Base-by-base conservation (phyloP, 92 coral and sea anemone species). In the Heteractis magnifica region DNA sequence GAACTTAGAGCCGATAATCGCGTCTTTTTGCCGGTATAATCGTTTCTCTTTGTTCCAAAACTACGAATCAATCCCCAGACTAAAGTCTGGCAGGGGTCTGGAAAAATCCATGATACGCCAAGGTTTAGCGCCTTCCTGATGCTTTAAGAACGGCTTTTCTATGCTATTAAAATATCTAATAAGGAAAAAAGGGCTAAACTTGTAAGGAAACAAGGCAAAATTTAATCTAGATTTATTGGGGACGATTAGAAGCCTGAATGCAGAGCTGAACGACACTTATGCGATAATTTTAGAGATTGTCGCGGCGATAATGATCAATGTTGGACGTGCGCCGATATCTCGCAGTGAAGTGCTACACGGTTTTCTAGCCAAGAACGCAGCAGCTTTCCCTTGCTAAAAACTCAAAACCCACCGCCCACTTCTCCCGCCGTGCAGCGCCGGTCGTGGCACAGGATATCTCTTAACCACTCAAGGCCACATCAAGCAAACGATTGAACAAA, bases 271-370 rank as follows among this genome's bases (percentile, higher is more conserved):
- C 14, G 49, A 68, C 73, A 15, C 8, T 62, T 1, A 1, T 62
- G 5, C 14, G 44, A 68, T 20, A 10, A 20, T 68, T 68, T 20
- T 5, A 20, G 19, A n/a, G 3, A 21, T 68, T 68, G 21, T 21
- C 49, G 19, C 8, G 73, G 4, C 14, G 10, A n/a, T 20, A 62
- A 52, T 8, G 34, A 72, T n/a, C 18, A 26, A 20, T 23, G 1
- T 81, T 81, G 84, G 84, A 81, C 51, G 18, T 12, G 20, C 64
- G 84, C 84, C 77, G 84, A 81, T 52, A 19, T 81, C 77, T 81
- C 10, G 51, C 77, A 59, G 84, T 49, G 84, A n/a, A 34, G 18
- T 10, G 19, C 71, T 70, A n/a, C 52, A 50, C 76, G 10, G 56
- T 49, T 75, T 34, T 52, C 44, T 26, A 64, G 6, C 16, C 41